Evolutionary conservation across 2,888 invertebrate species (phyloP), one percentile per base, ranked within the genome.

Genomic region (Microchrysa polita): DNA sequence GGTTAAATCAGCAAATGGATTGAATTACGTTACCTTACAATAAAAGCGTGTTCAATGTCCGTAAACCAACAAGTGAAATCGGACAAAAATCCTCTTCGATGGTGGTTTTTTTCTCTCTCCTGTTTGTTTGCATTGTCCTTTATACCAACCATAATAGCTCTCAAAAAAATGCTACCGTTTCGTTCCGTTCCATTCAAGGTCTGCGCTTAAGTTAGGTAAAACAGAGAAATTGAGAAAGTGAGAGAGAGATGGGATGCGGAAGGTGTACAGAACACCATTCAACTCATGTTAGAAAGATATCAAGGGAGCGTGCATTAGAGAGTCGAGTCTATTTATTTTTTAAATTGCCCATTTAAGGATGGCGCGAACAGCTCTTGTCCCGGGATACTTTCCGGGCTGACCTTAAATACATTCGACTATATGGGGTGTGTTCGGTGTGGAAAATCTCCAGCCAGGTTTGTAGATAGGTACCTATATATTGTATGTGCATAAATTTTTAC

Each of bases 341-440:
- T 73, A 73, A 75, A 75, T 75, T 73, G 75, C 40, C 63, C 75
- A 67, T 75, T 75, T 75, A 67, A 73, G 63, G 69, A 53, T 40
- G 34, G 72, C 42, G 72, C 52, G 61, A 72, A 72, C 72, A 69
- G 69, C 14, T 55, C 67, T n/a, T n/a, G 67, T 34, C 55, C 53
- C 55, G 23, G n/a, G 65, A 20, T 22, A 22, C 69, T 55, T 69
- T 34, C 48, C 48, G 40, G 55, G 40, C 18, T 20, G 20, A n/a
- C 48, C 16, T n/a, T 12, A n/a, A 48, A 42, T 57, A 55, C 40
- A 20, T n/a, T n/a, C 69, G 18, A 27, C n/a, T n/a, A 57, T 22
- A 57, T 40, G 53, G 20, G 7, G n/a, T n/a, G 69, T n/a, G n/a
- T n/a, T n/a, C 34, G 34, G 67, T 53, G n/a, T 12, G 22, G 55